Conservation (phyloP, 2,113 vertebrate species). For the Hiodon tergisus region DNA sequence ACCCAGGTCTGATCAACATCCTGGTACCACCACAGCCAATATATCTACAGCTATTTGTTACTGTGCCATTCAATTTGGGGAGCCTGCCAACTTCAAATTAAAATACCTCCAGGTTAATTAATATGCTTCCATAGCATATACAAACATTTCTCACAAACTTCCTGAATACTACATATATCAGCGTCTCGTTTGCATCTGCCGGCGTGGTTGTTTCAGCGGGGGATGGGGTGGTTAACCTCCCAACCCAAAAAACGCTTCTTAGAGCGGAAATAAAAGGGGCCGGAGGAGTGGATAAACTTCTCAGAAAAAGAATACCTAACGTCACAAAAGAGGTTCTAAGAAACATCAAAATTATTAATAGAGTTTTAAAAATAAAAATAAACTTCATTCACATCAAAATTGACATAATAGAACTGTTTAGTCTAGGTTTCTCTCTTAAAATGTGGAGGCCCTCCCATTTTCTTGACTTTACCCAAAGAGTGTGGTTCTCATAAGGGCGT, state of each 20-base stretch:
- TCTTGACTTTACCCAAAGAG: no score
- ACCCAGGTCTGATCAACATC: not conserved
- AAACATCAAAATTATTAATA: not conserved
- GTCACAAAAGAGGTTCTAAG: not conserved
- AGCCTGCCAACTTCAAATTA: slow-evolving; percentile 1
- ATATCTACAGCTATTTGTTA: not conserved
- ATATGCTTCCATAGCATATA: not conserved
- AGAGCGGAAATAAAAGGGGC: no score
- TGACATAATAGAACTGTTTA: no score
- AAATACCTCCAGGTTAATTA: not conserved
- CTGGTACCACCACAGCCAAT: not conserved
- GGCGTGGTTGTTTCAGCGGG: not conserved
- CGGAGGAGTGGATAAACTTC: no score
- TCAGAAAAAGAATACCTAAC: no score
- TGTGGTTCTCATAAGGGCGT: no score
- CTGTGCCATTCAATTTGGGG: not conserved
- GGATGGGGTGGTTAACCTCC: no score
- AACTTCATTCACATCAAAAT: no score
- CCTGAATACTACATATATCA: not conserved
- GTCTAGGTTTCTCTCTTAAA: no score
- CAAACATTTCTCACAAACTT: not conserved
- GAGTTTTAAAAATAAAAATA: no score
- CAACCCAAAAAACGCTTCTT: no score
- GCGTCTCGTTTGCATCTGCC: not conserved
- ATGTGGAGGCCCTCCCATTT: no score